Evolutionary conservation across 2,113 vertebrate genomes (phyloP), one percentile per base, ranked within the genome.

Genomic region (Nerophis ophidion): DNA sequence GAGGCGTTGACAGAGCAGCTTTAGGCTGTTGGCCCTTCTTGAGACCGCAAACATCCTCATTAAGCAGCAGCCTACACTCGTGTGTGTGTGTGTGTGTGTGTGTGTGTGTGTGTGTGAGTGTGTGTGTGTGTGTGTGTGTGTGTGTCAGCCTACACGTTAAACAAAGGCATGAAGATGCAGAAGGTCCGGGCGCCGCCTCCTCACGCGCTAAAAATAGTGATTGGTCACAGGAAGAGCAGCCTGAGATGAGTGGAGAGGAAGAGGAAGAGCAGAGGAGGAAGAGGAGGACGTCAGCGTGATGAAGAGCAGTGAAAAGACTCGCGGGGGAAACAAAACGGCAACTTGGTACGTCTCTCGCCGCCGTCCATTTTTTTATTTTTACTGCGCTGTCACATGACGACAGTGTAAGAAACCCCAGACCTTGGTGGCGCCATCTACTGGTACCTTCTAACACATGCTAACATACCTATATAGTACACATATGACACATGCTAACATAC

Each of bases 221-320:
- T 77, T 75, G 75, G 83, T 84, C 83, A 85, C 80, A 84, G 77
- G 68, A 74, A 48, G 70, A 48, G 48, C 50, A 52, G 34, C 59
- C 60, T 48, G 72, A 77, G 80, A 77, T 84, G 76, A 84, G 84
- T 79, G 76, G 72, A 77, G 72, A 77, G 74, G 55, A 79, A 77
- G 72, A 77, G 74, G 55, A 79, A 76, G 72, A 72, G 80, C 68
- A 61, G 63, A 74, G 63, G 77, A 84, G 66, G 75, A 79, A 79
- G 79, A 69, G 67, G 72, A 59, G 66, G 65, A 63, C 65, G 73
- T 72, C 72, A 82, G 80, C 80, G 79, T 83, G 76, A 84, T 75
- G 70, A 33, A 72, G 64, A 70, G 70, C 65, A 79, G 66, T 79
- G 77, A 82, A 71, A 78, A 84, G 76, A 83, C 78, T 79, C 74